A percentile compares a stretch with the other conserved stretches of the same genome.
Conservation (phyloP, 1,140 invertebrate species). For the Ceratina australensis region DNA sequence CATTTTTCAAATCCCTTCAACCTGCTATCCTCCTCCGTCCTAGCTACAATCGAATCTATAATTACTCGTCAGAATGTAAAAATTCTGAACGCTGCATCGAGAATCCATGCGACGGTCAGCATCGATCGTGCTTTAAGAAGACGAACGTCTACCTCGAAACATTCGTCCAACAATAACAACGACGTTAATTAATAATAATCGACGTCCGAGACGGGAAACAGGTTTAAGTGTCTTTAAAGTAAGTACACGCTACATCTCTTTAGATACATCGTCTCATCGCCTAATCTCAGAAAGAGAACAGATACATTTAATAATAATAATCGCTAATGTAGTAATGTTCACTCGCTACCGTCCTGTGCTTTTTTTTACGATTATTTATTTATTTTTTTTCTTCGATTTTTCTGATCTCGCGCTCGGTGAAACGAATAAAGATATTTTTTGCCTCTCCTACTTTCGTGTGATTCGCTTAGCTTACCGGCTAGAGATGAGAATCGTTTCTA, state of each 20-base stretch:
- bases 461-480: conserved; percentile 42
- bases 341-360: conserved; percentile 23
- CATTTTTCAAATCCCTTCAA: no score
- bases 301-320: conserved; percentile 36
- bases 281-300: conserved; percentile 43
- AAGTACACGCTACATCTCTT: conserved; percentile 20
- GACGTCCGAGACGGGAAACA: conserved; percentile 33
- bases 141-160: conserved; percentile 22
- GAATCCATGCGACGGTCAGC: neutral
- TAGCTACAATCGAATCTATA: no score
- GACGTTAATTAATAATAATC: conserved; percentile 20
- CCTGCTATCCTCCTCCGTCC: no score
- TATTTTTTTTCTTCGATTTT: neutral
- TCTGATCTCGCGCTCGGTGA: neutral
- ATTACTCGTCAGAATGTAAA: no score
- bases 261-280: conserved; percentile 40
- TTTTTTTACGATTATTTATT: neutral
- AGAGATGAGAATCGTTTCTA: conserved; percentile 53
- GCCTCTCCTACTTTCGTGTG: conserved; percentile 14
- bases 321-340: conserved; percentile 26
- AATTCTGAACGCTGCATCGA: neutral
- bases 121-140: neutral
- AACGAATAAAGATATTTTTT: conserved; percentile 3
- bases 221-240: conserved; percentile 10
- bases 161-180: conserved; percentile 31